Evolutionary conservation across 2,888 invertebrate species (phyloP), one percentile per base, ranked within the genome.

Genomic region (Acronicta leporina): DNA sequence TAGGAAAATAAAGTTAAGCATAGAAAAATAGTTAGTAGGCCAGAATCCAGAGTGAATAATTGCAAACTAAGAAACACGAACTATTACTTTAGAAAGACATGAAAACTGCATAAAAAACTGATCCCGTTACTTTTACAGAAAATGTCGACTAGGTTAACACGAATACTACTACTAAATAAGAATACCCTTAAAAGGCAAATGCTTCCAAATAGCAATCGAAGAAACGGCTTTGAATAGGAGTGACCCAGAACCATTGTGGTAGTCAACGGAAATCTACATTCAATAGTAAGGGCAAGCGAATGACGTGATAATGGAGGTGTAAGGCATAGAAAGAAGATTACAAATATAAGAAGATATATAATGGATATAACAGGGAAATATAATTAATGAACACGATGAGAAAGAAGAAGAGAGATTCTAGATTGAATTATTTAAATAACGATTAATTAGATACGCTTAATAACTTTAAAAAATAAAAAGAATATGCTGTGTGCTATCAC

Each of bases 171-270:
- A 25, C 13, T 55, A 51, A 55, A 63, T 38, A 44, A 47, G 64
- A 56, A 45, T 64, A 58, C 42, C 68, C 59, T 58, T 65, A 65
- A 50, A 65, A 51, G 65, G 71, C 42, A 65, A 65, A 53, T 38
- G 46, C 50, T 58, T 64, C 52, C 35, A 70, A 68, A 71, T 54
- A 42, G 53, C 59, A 46, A 57, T 49, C 40, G 58, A 54, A 58
- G 35, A n/a, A n/a, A n/a, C 27, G 49, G 47, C 46, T 20, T 53
- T 64, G 52, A 70, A 68, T 64, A 44, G 46, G 30, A 68, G 20
- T 64, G 65, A 64, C 71, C 71, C 35, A 68, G 71, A 68, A 70
- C 52, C 43, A 64, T 71, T 70, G 65, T 53, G 16, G 66, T 11
- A 43, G 25, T 40, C 25, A 47, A 65, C 53, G 11, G 43, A 47